Evolutionary conservation across 2,113 vertebrate genomes (phyloP).

Genomic region (Heterochromis multidens): DNA sequence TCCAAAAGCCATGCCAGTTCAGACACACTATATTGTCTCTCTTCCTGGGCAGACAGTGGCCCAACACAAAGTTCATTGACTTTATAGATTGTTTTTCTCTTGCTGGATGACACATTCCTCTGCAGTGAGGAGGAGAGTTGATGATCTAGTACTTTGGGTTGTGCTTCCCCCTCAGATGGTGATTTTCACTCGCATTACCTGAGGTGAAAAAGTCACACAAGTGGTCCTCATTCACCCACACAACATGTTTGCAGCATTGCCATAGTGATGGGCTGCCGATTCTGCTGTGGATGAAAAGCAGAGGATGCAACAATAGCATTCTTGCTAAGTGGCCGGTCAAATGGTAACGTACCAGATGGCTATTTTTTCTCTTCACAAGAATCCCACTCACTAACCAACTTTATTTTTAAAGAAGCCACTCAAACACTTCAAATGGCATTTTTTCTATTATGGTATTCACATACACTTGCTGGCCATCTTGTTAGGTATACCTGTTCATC

Average conservation of each 20-base stretch:
- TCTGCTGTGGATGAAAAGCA: background rate
- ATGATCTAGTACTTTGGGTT: background rate
- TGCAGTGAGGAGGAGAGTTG: background rate
- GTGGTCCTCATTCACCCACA: constrained; percentile 40
- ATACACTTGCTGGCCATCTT: too few relatives aligned
- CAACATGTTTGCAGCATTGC: constrained; percentile 25
- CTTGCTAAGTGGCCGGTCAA: background rate
- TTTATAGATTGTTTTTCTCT: background rate
- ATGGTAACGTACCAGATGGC: background rate
- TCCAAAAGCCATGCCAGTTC: background rate
- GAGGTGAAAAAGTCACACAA: constrained; percentile 50
- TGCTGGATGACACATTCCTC: background rate
- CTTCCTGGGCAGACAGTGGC: background rate
- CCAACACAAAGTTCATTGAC: background rate
- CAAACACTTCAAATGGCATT: background rate
- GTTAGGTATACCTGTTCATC: too few relatives aligned
- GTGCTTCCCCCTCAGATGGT: background rate
- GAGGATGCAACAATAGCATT: background rate
- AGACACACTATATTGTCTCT: background rate
- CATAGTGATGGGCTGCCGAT: constrained; percentile 23
- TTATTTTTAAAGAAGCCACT: background rate
- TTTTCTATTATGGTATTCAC: background rate
- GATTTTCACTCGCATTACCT: constrained; percentile 24
- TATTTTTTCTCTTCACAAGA: constrained; percentile 12
- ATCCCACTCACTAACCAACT: background rate